A percentile compares a stretch with the other conserved stretches of the same genome.
These are phyloP conservation scores for Corythucha ciliata DNA, from an alignment of 2,888 invertebrate species.

Conservation along the genomic window DNA sequence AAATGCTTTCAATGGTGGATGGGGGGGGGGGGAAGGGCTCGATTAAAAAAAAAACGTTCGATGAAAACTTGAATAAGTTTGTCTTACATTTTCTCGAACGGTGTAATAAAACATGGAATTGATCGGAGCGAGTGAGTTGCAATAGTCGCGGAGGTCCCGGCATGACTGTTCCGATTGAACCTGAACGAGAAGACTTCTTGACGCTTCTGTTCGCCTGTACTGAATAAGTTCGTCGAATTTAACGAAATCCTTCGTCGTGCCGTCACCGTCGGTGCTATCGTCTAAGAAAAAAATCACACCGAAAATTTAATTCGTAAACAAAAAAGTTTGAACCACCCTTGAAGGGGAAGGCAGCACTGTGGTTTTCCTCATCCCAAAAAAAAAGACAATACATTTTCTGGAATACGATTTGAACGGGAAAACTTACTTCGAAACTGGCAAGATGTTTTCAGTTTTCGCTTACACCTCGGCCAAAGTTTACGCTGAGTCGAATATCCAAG, in stretches of 20 bases:
- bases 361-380: too few relatives aligned
- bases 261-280: too few relatives aligned
- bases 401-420: too few relatives aligned
- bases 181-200: constrained; percentile 62
- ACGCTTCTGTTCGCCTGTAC: constrained; percentile 54
- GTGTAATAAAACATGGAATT: constrained; percentile 38
- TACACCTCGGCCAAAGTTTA: too few relatives aligned
- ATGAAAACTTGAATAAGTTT: constrained; percentile 6
- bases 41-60: constrained; percentile 9
- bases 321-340: too few relatives aligned
- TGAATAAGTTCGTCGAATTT: constrained; percentile 52
- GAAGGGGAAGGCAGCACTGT: too few relatives aligned
- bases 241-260: constrained; percentile 16
- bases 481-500: too few relatives aligned
- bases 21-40: neutral
- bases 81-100: constrained; percentile 23
- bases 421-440: too few relatives aligned
- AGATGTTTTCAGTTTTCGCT: too few relatives aligned
- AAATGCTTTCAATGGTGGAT: constrained; percentile 51
- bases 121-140: constrained; percentile 56
- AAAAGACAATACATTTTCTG: too few relatives aligned
- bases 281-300: too few relatives aligned
- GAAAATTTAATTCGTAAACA: too few relatives aligned
- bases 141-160: constrained; percentile 58
- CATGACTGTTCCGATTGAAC: constrained; percentile 62